Conservation (phyloP, 2,113 vertebrate species). For the Cynopterus brachyotis region DNA sequence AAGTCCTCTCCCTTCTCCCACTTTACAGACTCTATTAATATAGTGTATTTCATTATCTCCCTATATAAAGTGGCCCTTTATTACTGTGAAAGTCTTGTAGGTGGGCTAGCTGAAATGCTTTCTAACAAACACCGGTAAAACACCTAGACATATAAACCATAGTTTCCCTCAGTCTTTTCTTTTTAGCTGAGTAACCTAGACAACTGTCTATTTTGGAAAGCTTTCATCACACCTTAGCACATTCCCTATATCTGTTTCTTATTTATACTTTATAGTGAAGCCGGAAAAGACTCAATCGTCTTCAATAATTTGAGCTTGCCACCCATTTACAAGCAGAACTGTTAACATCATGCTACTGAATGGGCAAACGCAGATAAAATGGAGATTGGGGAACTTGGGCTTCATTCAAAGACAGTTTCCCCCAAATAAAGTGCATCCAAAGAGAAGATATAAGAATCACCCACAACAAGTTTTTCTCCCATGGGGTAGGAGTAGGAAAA, state of each 20-base stretch:
- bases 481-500: neutral
- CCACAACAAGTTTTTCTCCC: neutral
- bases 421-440: neutral
- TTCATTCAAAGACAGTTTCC: slow-evolving; percentile 27
- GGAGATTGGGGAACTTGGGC: neutral
- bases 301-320: slow-evolving; percentile 43
- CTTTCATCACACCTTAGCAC: slow-evolving; percentile 52
- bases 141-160: slow-evolving; percentile 29
- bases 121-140: slow-evolving; percentile 47
- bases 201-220: slow-evolving; percentile 58
- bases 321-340: slow-evolving; percentile 19
- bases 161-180: slow-evolving; percentile 24
- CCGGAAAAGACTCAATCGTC: slow-evolving; percentile 27
- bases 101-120: slow-evolving; percentile 28
- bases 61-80: slow-evolving; percentile 39
- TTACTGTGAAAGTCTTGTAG: neutral
- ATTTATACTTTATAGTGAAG: slow-evolving; percentile 63
- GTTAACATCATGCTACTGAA: neutral
- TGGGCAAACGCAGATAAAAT: neutral
- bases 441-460: neutral
- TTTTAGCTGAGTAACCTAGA: slow-evolving; percentile 63
- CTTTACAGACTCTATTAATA: slow-evolving; percentile 34
- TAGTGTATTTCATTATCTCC: slow-evolving; percentile 42
- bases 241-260: slow-evolving; percentile 63
- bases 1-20: neutral